Evolutionary conservation across 2,797 vertebrate genomes (phyloP), one percentile per base, ranked within the genome.

Genomic region (Limnodromus scolopaceus): DNA sequence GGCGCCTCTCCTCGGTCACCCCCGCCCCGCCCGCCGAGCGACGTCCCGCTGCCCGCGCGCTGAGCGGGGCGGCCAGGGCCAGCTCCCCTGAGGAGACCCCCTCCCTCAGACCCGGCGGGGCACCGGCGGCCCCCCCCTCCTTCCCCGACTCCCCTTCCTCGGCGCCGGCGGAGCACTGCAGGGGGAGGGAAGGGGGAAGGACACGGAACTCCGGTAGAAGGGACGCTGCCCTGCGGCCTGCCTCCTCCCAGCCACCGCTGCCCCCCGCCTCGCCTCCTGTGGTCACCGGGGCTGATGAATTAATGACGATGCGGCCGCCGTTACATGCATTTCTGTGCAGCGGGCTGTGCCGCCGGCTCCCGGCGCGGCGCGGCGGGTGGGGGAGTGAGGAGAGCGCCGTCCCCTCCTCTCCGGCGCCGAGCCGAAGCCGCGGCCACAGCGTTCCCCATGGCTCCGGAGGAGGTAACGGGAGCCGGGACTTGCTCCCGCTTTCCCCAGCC

Each of bases 261-360:
- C 19, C 15, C 36, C 27, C 39, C 32, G 54, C 32, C 32, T 38
- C 54, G 92, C 80, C 70, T 76, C 93, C 78, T 39, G 91, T 55
- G 95, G 97, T 97, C 97, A 97, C 97, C 25, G 97, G 97, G 97
- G 87, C 92, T 97, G 93, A 98, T 98, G 93, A 98, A 97, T 98
- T 97, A 97, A 98, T 98, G 98, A 99, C 98, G 98, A 98, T 97
- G 97, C n/a, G 97, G 97, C 95, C 84, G 97, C 97, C 94, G 96
- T 81, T 95, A 93, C 27, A 92, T 79, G 96, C 96, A 66, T 92
- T 97, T 95, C 88, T 94, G 85, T 65, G 96, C 94, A 85, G 92
- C 93, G 96, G 96, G 92, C 94, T 89, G 92, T 84, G 92, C 87
- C 93, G 48, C 74, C 46, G 91, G 94, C 85, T 89, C 41, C 38